Base-by-base conservation (phyloP, 2,888 invertebrate species). In the Euproctis similis region DNA sequence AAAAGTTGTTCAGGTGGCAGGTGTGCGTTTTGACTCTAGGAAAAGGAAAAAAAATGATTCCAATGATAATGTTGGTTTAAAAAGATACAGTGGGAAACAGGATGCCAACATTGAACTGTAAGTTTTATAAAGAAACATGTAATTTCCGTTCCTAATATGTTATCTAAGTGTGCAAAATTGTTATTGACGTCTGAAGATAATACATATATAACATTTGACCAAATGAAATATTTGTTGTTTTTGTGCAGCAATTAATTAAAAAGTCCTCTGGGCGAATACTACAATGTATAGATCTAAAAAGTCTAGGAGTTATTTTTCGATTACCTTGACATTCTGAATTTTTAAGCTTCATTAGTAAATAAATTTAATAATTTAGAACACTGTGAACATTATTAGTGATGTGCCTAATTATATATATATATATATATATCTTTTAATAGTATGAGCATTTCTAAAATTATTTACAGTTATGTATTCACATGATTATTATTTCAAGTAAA, bases 1-100 rank as follows among this genome's bases (percentile, higher is more conserved):
- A 54, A 72, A 60, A 39, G 73, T 82, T 17, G 78, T 84, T 10
- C 70, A 77, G 34, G 78, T 72, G 30, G 76, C 82, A 19, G 82
- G 82, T 32, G 66, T 84, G 7, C 47, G 74, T 26, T 81, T 80
- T 62, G 77, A 81, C 37, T 70, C 59, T 2, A 66, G 84, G 12
- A 84, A 84, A 53, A 58, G 81, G 24, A 78, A 76, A 58, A 73
- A 71, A 30, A 59, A 64, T 7, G 63, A 67, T 19, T 48, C 47
- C 55, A 67, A 67, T 41, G 59, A 64, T 26, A 54, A 52, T 35
- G 76, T 80, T 41, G 53, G 49, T 41, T 55, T 70, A 30, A 81
- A 80, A 58, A 63, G 67, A 48, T 74, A 72, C 28, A 69, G 53
- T 59, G 59, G 54, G 35, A 30, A 52, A 28, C 51, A 56, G 30